A percentile compares a stretch with the other conserved stretches of the same genome.
phyloP scores from a whole-genome alignment of 2,113 vertebrate species.

The Girardinichthys multiradiatus region DNA sequence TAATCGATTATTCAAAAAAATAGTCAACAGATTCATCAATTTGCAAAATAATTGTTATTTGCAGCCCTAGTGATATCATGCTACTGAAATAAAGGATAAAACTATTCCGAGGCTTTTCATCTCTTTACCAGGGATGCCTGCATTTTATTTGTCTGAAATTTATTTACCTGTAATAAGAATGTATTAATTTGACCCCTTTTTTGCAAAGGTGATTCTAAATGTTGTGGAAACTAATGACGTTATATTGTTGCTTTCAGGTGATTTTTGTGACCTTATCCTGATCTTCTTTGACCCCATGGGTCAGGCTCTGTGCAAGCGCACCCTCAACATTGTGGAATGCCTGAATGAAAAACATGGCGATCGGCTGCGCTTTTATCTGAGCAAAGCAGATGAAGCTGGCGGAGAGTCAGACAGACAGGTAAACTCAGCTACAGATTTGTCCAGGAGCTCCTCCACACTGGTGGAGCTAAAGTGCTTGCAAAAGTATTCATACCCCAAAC shows the following conservation, averaged over 20 bases:
- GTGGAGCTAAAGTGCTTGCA: too few species aligned
- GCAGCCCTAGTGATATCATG: too few species aligned
- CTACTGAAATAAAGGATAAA: too few species aligned
- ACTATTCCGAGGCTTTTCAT: too few species aligned
- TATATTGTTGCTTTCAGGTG: conserved; percentile 69
- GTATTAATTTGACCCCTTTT: background rate
- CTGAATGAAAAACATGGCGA: conserved; percentile 84
- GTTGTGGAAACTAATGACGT: background rate
- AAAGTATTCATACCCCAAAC: too few species aligned
- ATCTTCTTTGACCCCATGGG: conserved; percentile 89
- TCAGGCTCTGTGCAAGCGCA: conserved; percentile 87
- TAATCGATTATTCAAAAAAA: too few species aligned
- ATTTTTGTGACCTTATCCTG: conserved; percentile 85
- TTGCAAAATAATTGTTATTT: too few species aligned
- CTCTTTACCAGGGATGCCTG: too few species aligned
- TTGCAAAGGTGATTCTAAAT: background rate
- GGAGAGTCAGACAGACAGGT: conserved; percentile 85
- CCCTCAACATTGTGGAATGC: conserved; percentile 84
- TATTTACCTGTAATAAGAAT: background rate
- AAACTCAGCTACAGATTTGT: background rate
- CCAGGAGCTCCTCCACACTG: background rate
- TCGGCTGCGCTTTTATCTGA: conserved; percentile 83
- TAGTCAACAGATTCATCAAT: too few species aligned
- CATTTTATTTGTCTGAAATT: too few species aligned
- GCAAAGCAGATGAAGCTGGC: conserved; percentile 86